Evolutionary conservation across 2,113 vertebrate species (phyloP).

Genomic region (Eclectus roratus): DNA sequence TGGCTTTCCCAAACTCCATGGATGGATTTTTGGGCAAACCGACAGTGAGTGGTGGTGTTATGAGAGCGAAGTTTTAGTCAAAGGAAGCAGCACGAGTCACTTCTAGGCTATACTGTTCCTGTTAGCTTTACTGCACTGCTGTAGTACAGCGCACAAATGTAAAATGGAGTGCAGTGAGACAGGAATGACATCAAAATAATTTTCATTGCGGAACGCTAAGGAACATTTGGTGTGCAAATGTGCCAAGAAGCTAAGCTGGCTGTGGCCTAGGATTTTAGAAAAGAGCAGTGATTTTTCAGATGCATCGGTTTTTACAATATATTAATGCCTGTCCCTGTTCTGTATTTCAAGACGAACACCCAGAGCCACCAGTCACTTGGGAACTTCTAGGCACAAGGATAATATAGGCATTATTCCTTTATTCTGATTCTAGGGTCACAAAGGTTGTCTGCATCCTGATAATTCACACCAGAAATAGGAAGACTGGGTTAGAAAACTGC

Average conservation of each 20-base stretch:
- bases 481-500: conserved; percentile 16
- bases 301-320: background rate
- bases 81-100: background rate
- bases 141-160: background rate
- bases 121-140: background rate
- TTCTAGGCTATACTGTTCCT: background rate
- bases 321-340: background rate
- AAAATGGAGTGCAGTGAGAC: background rate
- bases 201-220: background rate
- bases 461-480: background rate
- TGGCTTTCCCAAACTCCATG: background rate
- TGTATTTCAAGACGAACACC: rapidly evolving
- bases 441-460: background rate
- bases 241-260: background rate
- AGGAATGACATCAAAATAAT: background rate
- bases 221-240: background rate
- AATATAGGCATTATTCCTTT: background rate
- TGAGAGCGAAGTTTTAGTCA: background rate
- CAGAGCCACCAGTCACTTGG: background rate
- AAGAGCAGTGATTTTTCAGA: background rate
- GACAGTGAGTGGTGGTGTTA: background rate
- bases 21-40: background rate
- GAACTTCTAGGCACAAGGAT: background rate
- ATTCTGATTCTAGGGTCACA: background rate
- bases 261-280: background rate